These are phyloP conservation scores for Cettia cetti DNA, from an alignment of 2,113 vertebrate species.

Conservation along the genomic window DNA sequence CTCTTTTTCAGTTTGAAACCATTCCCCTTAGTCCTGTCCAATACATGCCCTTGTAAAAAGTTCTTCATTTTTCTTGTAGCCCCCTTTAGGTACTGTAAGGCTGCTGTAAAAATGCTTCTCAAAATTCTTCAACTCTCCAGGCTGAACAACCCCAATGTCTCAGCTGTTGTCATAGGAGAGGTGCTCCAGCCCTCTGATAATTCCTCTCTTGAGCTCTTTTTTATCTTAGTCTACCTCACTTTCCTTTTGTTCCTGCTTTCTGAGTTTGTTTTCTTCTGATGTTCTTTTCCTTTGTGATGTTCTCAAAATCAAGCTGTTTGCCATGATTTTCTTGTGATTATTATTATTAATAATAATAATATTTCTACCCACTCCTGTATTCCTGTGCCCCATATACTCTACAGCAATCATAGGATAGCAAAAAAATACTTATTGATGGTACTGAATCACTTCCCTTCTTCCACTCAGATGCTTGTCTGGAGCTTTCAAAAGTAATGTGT, in stretches of 20 bases:
- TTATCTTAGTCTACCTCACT: not conserved
- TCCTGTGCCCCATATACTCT: not conserved
- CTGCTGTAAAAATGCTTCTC: not conserved
- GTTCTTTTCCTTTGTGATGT: not conserved
- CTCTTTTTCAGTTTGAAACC: not conserved
- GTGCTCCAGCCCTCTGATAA: not conserved
- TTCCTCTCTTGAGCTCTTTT: not conserved
- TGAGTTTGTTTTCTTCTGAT: not conserved
- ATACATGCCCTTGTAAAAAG: not conserved
- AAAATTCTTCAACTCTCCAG: not conserved
- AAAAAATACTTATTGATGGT: not conserved
- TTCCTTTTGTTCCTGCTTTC: not conserved
- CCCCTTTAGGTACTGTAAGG: not conserved
- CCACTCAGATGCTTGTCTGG: not conserved
- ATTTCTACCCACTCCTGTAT: not conserved
- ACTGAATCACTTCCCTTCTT: not conserved
- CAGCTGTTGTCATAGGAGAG: not conserved
- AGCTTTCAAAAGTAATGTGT: not conserved
- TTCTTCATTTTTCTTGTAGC: fast-evolving
- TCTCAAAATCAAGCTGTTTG: not conserved
- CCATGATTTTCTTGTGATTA: not conserved
- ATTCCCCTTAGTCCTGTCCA: not conserved
- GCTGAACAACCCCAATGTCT: not conserved
- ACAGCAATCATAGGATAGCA: not conserved
- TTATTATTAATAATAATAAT: not conserved